Conservation (phyloP, 2,797 vertebrate species). For the Poeciliopsis paucimaculata region DNA sequence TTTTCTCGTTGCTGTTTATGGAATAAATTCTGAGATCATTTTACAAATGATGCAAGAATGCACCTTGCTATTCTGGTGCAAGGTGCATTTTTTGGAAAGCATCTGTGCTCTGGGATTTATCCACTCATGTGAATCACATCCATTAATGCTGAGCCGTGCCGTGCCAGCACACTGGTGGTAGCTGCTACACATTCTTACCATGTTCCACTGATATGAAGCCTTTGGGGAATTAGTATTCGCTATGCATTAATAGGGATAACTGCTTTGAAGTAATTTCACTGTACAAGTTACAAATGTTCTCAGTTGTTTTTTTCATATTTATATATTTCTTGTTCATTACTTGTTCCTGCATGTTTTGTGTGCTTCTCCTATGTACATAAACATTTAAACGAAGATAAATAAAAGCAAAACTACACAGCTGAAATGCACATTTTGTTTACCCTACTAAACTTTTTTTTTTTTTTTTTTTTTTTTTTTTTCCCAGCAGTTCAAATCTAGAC, state of each 20-base stretch:
- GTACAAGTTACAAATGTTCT: not conserved
- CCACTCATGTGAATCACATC: not conserved
- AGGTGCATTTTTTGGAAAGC: not conserved
- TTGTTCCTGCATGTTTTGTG: not conserved
- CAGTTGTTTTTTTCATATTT: not conserved
- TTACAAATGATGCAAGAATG: not conserved
- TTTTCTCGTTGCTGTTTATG: not conserved
- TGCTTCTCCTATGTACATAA: not conserved
- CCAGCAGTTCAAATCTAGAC: no score
- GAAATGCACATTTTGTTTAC: no score
- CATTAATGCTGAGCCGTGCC: conserved; percentile 18
- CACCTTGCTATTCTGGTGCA: not conserved
- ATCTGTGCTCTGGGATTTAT: not conserved
- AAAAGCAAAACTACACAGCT: no score
- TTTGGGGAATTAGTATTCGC: conserved; percentile 30
- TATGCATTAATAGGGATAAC: conserved; percentile 38
- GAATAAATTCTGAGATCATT: not conserved
- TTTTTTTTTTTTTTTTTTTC: fast-evolving
- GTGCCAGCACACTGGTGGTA: conserved; percentile 30
- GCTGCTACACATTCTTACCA: conserved; percentile 51
- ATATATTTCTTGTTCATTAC: not conserved
- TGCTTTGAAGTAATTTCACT: not conserved
- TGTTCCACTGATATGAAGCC: conserved; percentile 39
- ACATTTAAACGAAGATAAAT: no score
- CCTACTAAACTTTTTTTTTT: no score